phyloP scores from a whole-genome alignment of 2,113 vertebrate genomes.

The Procavia capensis region DNA sequence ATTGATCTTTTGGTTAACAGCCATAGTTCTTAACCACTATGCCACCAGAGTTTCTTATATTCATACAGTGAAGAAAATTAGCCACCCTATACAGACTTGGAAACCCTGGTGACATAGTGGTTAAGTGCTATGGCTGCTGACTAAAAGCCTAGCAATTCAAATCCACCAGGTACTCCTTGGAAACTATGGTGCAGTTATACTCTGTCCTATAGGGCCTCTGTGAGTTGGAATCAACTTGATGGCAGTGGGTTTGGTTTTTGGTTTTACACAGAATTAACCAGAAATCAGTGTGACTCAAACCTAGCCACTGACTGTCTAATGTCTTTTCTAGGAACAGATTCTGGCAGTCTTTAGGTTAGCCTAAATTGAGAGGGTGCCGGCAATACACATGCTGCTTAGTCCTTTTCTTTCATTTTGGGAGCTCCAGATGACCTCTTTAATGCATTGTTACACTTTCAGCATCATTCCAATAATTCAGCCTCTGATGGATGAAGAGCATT shows the following conservation, averaged over 20 bases:
- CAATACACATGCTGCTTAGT: not conserved
- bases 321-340: slow-evolving; percentile 19
- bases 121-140: too few relatives aligned
- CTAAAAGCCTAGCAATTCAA: too few relatives aligned
- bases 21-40: too few relatives aligned
- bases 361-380: not conserved
- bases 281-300: not conserved
- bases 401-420: slow-evolving; percentile 22
- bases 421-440: not conserved
- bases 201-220: too few relatives aligned
- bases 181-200: too few relatives aligned
- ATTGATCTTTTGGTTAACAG: too few relatives aligned
- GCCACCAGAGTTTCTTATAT: too few relatives aligned
- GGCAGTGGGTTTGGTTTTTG: too few relatives aligned
- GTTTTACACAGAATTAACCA: slow-evolving; percentile 9
- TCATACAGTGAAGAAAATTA: not conserved
- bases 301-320: not conserved
- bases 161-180: too few relatives aligned
- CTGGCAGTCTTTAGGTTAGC: slow-evolving; percentile 7
- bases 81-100: not conserved
- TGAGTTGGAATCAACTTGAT: too few relatives aligned
- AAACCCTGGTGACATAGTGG: too few relatives aligned
- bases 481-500: not conserved
- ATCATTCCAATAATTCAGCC: not conserved
- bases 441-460: not conserved